Evolutionary conservation across 2,113 vertebrate genomes (phyloP), one percentile per base, ranked within the genome.

Genomic region (Irena cyanogastra): DNA sequence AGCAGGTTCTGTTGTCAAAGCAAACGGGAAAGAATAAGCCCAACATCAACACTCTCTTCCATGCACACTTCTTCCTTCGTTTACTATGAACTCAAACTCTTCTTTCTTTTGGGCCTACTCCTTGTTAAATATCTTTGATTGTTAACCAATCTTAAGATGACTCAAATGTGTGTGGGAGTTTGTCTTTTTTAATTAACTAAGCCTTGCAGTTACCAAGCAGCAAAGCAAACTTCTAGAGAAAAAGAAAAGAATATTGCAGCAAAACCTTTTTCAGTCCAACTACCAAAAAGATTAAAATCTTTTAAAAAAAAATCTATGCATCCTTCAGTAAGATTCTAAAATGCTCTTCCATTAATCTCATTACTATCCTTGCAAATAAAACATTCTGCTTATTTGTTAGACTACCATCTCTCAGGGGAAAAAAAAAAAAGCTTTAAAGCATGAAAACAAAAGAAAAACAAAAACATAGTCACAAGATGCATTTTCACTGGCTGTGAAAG

Each of bases 401-500:
- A 64, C 31, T 65, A 50, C 13, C 9, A 63, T 31, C 6, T 83
- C 23, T 24, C 9, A 15, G 21, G 23, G 19, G 1, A 28, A 60
- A 30, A n/a, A 42, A 63, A 59, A 15, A 41, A 68, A 69, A 16
- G 18, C 27, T 78, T 82, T 84, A 75, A 91, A 91, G 19, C 42
- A 63, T 44, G 49, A 77, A 83, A 92, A 60, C 22, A 85, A 87
- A 66, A 70, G 26, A 10, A 56, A 74, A 83, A 71, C 31, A 72
- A 70, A 83, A 84, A 24, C 20, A 59, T 8, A 14, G 82, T 80
- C 83, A 90, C 47, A 91, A 61, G 56, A 81, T 87, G 6, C 31
- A 39, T 71, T 91, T 91, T 59, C 28, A 79, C 28, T 84, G 49
- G 60, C 95, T 79, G 77, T 75, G 81, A 93, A 86, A 92, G 89